Evolutionary conservation across 2,797 vertebrate species (phyloP), one percentile per base, ranked within the genome.

Genomic region (Notolepis coatsorum): DNA sequence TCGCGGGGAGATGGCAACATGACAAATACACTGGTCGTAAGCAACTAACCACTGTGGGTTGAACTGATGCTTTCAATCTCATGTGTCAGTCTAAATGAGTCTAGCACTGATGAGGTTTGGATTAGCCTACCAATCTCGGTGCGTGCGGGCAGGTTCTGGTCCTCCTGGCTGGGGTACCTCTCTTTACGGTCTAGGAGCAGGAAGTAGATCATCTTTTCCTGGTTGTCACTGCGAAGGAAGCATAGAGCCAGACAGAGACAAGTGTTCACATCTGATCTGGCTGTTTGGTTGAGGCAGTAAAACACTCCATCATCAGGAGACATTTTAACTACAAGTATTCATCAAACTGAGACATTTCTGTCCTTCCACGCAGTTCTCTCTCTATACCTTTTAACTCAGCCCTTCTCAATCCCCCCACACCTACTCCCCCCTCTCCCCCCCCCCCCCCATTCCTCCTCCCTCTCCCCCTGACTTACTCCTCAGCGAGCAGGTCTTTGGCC

Each of bases 121-220:
- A 20, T 30, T 1, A 13, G 21, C 78, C 20, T 94, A 98, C 97
- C 97, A 61, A 96, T 95, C 83, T 99, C 97, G 5, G 91, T 97
- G 71, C 96, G 93, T 21, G 96, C 95, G 13, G 97, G 96, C 42
- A 98, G 93, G 89, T 98, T 96, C 91, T 99, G 96, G 73, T 99
- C 97, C 84, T 98, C 97, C 0, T 98, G 96, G 81, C 97, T 99
- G 2, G 97, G 97, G 74, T 97, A 98, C 62, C 97, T 88, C 84
- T 99, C 97, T 67, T 99, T 99, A 59, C 97, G 96, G 82, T 98
- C 97, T 87, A 99, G 89, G 37, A 98, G 93, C 37, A 98, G 94
- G 85, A 98, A 99, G 82, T 98, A 98, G 81, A 98, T 99, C 96
- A 97, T 99, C 91, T 99, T 99, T 81, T 99, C 97, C 85, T 99